Percentiles rank a stretch among this genome's conserved stretches.
Evolutionary conservation across 2,888 invertebrate genomes (phyloP).

Genomic region (Taphrorychus bicolor): DNA sequence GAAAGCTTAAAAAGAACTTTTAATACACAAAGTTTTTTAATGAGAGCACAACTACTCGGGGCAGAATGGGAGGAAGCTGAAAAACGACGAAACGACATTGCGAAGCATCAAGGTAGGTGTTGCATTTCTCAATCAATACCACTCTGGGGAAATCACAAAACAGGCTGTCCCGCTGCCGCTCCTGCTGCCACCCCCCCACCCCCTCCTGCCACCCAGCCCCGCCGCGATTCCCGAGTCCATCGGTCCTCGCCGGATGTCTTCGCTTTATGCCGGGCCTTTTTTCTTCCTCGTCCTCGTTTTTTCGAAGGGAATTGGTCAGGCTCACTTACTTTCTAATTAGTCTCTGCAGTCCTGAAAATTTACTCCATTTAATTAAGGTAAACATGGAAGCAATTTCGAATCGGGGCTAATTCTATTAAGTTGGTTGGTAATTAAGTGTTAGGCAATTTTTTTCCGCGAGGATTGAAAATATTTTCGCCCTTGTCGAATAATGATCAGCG

Average conservation of each 20-base stretch:
- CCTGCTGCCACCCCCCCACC: too few relatives aligned
- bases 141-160: conserved; percentile 60
- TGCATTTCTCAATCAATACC: conserved; percentile 58
- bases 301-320: conserved; percentile 46
- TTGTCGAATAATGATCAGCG: too few relatives aligned
- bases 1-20: conserved; percentile 38
- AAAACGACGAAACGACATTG: conserved; percentile 38
- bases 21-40: conserved; percentile 41
- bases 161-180: conserved; percentile 47
- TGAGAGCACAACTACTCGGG: conserved; percentile 37
- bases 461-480: too few relatives aligned
- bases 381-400: conserved; percentile 17
- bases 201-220: too few relatives aligned
- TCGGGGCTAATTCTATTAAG: conserved; percentile 23
- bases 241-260: conserved; percentile 40
- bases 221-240: too few relatives aligned
- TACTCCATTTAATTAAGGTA: conserved; percentile 40
- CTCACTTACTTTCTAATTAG: conserved; percentile 47
- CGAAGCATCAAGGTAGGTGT: conserved; percentile 49
- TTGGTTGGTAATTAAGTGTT: conserved; percentile 10
- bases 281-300: conserved; percentile 43
- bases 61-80: conserved; percentile 20
- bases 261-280: conserved; percentile 47
- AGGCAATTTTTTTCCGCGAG: conserved; percentile 7
- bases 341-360: conserved; percentile 51